Conservation (phyloP, 2,888 invertebrate genomes). For the Rhagonycha lutea region DNA sequence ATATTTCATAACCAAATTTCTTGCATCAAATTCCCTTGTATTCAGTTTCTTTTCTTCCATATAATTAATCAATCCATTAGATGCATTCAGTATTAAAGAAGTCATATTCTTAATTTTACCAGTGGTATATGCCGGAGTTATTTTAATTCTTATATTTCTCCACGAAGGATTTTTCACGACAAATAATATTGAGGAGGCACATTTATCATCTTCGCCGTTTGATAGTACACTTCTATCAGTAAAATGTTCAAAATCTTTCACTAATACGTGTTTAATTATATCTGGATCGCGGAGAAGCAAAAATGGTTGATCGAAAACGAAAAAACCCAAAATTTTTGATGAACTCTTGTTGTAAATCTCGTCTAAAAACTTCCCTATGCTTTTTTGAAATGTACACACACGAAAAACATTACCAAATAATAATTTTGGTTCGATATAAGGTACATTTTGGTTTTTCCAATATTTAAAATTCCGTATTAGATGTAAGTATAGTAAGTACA, state of each 20-base stretch:
- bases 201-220: constrained; percentile 50
- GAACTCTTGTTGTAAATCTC: constrained; percentile 38
- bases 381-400: constrained; percentile 39
- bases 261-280: constrained; percentile 52
- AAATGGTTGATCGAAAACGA: constrained; percentile 53
- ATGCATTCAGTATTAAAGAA: constrained; percentile 51
- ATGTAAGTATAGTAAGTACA: constrained; percentile 26
- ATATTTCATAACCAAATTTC: constrained; percentile 50
- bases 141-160: constrained; percentile 56
- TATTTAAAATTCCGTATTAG: constrained; percentile 43
- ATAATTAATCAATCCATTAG: constrained; percentile 37
- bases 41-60: constrained; percentile 51
- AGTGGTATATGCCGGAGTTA: constrained; percentile 58
- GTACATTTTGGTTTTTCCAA: constrained; percentile 48
- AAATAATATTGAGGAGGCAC: constrained; percentile 52
- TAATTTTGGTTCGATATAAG: constrained; percentile 43
- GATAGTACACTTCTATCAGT: constrained; percentile 53
- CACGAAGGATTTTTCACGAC: constrained; percentile 56
- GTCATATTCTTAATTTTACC: constrained; percentile 59
- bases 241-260: constrained; percentile 56
- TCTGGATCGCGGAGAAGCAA: constrained; percentile 53
- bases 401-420: constrained; percentile 49
- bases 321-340: constrained; percentile 51
- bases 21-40: constrained; percentile 38
- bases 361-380: constrained; percentile 40